Evolutionary conservation across 2,113 vertebrate species (phyloP).

Genomic region (Leucopternis melanops): DNA sequence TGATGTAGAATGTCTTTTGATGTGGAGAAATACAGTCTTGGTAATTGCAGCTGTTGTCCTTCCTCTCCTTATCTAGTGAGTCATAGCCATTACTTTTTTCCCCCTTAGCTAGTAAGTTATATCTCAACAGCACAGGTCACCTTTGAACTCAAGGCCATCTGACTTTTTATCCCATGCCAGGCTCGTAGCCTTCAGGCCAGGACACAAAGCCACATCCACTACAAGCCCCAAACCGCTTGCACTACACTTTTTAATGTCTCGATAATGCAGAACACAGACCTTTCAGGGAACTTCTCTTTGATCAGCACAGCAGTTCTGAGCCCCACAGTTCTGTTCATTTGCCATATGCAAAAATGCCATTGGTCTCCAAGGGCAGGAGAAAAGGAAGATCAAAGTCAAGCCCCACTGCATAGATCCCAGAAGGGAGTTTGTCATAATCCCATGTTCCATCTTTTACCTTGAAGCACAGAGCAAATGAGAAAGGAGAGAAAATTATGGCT

Average conservation of each 20-base stretch:
- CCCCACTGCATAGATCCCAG: not conserved
- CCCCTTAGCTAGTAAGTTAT: no score
- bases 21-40: no score
- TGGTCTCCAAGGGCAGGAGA: not conserved
- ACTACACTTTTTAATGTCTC: not conserved
- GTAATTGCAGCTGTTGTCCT: no score
- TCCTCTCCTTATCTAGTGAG: no score
- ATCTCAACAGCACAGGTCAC: not conserved
- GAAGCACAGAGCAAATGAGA: not conserved
- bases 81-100: no score
- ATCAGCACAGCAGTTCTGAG: not conserved
- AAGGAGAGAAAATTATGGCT: conserved; percentile 7
- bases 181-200: not conserved
- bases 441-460: not conserved
- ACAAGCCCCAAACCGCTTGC: not conserved
- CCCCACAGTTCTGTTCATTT: not conserved
- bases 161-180: not conserved
- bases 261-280: not conserved
- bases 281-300: not conserved
- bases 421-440: conserved; percentile 10
- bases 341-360: not conserved
- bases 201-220: not conserved
- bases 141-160: not conserved
- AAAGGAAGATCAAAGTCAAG: conserved; percentile 39
- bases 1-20: no score